Evolutionary conservation across 1,140 invertebrate genomes (phyloP).

Genomic region (Trissolcus basalis): DNA sequence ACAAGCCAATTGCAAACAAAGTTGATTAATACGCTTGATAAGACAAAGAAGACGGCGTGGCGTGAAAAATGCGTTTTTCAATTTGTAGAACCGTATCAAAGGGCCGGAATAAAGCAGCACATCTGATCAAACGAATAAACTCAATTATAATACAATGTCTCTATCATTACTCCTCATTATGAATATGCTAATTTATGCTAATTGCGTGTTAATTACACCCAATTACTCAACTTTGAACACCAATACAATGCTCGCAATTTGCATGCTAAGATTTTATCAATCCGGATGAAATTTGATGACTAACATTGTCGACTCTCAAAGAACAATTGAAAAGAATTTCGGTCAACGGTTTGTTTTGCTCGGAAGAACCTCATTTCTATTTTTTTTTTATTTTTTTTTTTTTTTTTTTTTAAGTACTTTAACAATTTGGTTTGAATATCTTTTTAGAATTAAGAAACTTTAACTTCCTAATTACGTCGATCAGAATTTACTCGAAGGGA

Average conservation of each 20-base stretch:
- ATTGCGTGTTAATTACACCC: slow-evolving; percentile 43
- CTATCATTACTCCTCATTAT: slow-evolving; percentile 35
- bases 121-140: slow-evolving; percentile 18
- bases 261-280: slow-evolving; percentile 34
- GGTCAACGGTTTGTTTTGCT: not conserved
- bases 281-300: not conserved
- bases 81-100: slow-evolving; percentile 3
- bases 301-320: slow-evolving; percentile 8
- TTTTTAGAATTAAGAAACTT: too few relatives aligned
- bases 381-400: too few relatives aligned
- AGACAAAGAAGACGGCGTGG: too few relatives aligned
- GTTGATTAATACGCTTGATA: too few relatives aligned
- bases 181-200: slow-evolving; percentile 48
- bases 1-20: too few relatives aligned
- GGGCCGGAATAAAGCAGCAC: too few relatives aligned
- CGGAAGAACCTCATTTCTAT: too few relatives aligned
- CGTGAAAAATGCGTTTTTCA: slow-evolving; percentile 9
- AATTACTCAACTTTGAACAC: slow-evolving; percentile 45
- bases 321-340: slow-evolving; percentile 1
- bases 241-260: slow-evolving; percentile 38
- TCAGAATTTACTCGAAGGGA: too few relatives aligned
- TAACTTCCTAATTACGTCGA: too few relatives aligned
- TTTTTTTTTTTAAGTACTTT: too few relatives aligned
- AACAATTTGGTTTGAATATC: too few relatives aligned
- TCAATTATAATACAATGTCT: slow-evolving; percentile 38